Conservation (phyloP, 1,140 invertebrate species). For the Megathymus violae region DNA sequence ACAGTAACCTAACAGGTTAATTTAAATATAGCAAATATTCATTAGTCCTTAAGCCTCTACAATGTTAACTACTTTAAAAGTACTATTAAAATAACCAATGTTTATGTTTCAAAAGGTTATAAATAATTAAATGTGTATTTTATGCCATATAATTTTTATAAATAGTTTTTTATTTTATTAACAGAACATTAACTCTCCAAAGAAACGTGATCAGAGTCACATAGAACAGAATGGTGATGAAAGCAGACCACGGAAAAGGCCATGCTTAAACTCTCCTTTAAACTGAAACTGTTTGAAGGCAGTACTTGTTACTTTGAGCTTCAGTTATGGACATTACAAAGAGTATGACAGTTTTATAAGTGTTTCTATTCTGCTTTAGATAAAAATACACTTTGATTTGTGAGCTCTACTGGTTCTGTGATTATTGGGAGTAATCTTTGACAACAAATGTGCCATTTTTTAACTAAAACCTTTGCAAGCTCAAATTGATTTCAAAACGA, state of each 20-base stretch:
- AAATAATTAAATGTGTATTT: no score
- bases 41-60: no score
- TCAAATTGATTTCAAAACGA: no score
- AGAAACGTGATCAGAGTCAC: conserved; percentile 82
- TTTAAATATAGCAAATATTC: no score
- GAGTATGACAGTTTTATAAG: conserved; percentile 68
- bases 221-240: conserved; percentile 80
- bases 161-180: conserved; percentile 49
- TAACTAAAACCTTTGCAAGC: no score
- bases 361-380: conserved; percentile 62
- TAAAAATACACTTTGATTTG: conserved; percentile 58
- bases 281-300: conserved; percentile 57
- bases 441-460: conserved; percentile 38
- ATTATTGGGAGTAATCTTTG: conserved; percentile 44
- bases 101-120: no score
- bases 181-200: conserved; percentile 81
- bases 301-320: conserved; percentile 59
- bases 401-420: conserved; percentile 54
- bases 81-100: not conserved
- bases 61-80: no score
- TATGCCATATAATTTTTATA: no score
- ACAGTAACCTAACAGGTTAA: no score
- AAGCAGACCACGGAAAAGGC: conserved; percentile 73
- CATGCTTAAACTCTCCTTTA: conserved; percentile 73
- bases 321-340: conserved; percentile 68